Conservation (phyloP, 1,140 invertebrate genomes). For the Tetramorium alpestre region DNA sequence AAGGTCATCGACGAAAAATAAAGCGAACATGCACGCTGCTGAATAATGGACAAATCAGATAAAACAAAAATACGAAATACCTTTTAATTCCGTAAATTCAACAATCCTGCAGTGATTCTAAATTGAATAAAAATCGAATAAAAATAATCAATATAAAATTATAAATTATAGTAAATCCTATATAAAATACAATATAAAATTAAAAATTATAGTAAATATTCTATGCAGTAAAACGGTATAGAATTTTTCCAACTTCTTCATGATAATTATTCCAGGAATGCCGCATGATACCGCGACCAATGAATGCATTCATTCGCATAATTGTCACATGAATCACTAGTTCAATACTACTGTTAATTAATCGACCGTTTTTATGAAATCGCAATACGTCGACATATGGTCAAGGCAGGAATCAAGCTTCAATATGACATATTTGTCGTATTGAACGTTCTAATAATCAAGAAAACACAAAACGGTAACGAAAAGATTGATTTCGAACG, state of each 20-base stretch:
- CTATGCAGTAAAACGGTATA: neutral
- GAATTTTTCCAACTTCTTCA: neutral
- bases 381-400: constrained; percentile 46
- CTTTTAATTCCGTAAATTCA: neutral
- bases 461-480: neutral
- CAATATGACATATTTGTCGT: too few relatives aligned
- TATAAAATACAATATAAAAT: too few relatives aligned
- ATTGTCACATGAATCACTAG: constrained; percentile 36
- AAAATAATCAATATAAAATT: too few relatives aligned
- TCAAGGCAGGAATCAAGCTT: constrained; percentile 12
- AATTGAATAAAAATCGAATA: too few relatives aligned
- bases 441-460: neutral
- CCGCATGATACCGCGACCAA: neutral
- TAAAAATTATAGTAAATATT: too few relatives aligned
- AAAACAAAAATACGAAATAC: neutral
- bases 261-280: neutral
- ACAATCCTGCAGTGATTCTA: neutral
- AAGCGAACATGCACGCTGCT: neutral
- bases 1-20: neutral
- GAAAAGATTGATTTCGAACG: neutral
- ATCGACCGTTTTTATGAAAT: constrained; percentile 42
- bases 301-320: neutral
- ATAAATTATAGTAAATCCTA: too few relatives aligned
- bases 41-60: neutral
- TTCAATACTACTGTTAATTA: constrained; percentile 61